Evolutionary conservation across 2,888 invertebrate genomes (phyloP).

Genomic region (Trileptium ribeirensis): DNA sequence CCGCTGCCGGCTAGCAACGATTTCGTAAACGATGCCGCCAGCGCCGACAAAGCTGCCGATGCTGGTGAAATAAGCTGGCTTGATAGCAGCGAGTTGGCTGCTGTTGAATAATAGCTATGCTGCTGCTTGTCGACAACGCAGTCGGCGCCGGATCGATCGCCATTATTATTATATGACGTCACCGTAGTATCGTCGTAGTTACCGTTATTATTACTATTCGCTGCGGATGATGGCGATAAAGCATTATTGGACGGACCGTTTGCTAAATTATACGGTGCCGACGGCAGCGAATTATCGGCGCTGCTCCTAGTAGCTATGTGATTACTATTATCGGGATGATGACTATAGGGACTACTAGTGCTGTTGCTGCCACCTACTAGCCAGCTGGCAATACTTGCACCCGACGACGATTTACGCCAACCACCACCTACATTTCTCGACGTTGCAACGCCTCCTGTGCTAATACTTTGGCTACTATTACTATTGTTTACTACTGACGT

Average conservation of each 20-base stretch:
- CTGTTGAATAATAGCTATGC: too few species aligned
- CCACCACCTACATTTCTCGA: neutral
- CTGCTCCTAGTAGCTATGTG: too few species aligned
- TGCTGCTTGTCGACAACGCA: too few species aligned
- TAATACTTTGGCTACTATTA: neutral
- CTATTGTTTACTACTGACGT: neutral
- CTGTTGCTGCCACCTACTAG: neutral
- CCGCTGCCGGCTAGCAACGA: neutral
- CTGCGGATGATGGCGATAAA: neutral
- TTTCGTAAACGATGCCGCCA: neutral
- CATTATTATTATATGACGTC: too few species aligned
- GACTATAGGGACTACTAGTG: neutral
- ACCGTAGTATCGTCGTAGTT: neutral
- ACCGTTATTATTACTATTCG: neutral
- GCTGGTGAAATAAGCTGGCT: conserved; percentile 5
- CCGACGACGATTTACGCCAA: neutral
- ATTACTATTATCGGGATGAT: too few species aligned
- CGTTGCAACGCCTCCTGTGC: neutral
- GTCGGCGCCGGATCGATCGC: too few species aligned
- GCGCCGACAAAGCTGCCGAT: neutral
- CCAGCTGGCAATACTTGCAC: neutral
- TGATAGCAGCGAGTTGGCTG: too few species aligned
- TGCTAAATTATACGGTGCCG: neutral
- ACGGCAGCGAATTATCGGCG: neutral
- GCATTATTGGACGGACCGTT: neutral